Percentiles rank a stretch among this genome's conserved stretches.
Evolutionary conservation across 2,797 vertebrate species (phyloP).

Genomic region (Oceanodroma leucorhoa): DNA sequence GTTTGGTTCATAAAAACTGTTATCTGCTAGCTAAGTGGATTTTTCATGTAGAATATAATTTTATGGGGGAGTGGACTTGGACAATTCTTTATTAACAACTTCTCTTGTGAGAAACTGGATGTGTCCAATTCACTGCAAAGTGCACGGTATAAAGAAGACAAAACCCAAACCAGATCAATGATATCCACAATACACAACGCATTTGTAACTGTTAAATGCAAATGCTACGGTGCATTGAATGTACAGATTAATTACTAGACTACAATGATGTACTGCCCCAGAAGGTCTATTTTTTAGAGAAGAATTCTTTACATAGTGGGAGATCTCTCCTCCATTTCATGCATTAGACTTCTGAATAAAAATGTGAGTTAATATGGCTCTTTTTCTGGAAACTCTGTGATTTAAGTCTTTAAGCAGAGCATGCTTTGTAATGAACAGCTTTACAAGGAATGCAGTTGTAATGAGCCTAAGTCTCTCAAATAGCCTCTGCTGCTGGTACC

Average conservation of each 20-base stretch:
- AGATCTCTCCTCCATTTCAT: not conserved
- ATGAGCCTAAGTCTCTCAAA: not conserved
- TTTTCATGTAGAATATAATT: not conserved
- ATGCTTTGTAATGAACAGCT: not conserved
- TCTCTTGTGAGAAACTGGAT: not conserved
- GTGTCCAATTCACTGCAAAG: not conserved
- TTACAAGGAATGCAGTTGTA: not conserved
- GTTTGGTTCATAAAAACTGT: not conserved
- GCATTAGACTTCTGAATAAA: no score
- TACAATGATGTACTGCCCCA: not conserved
- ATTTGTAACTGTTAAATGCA: not conserved
- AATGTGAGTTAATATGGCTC: not conserved
- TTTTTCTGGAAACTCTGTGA: not conserved
- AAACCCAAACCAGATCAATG: not conserved
- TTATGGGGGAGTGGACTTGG: not conserved
- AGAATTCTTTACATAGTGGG: not conserved
- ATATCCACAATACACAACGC: not conserved
- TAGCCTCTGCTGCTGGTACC: not conserved
- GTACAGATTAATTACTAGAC: not conserved
- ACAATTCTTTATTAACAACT: not conserved
- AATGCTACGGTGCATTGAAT: not conserved
- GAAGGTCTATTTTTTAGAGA: not conserved
- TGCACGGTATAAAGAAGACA: accelerated
- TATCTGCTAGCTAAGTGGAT: not conserved
- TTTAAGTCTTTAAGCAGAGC: not conserved